Conservation (phyloP, 2,113 vertebrate species). For the Myiozetetes cayanensis region DNA sequence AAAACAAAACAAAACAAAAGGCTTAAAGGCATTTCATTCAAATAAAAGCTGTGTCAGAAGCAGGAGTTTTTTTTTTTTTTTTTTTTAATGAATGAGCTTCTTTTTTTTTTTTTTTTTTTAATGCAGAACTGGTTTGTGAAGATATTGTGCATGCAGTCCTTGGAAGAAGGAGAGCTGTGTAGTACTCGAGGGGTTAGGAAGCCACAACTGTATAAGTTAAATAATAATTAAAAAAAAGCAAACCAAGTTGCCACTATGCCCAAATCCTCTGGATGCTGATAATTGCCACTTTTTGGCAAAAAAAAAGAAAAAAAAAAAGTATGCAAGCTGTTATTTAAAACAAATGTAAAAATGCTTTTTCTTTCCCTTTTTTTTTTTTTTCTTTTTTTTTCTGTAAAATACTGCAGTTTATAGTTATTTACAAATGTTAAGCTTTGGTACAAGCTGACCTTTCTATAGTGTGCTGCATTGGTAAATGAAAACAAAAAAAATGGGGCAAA, state of each 20-base stretch:
- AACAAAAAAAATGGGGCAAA: slow-evolving; percentile 75
- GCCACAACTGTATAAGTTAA: slow-evolving; percentile 56
- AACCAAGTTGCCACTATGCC: slow-evolving; percentile 73
- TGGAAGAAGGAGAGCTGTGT: slow-evolving; percentile 69
- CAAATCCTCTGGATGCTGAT: slow-evolving; percentile 77
- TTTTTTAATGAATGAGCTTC: slow-evolving; percentile 34
- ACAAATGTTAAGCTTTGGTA: slow-evolving; percentile 95
- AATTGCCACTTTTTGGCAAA: slow-evolving; percentile 72
- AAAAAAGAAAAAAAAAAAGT: slow-evolving; percentile 53
- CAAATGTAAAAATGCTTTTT: slow-evolving; percentile 76
- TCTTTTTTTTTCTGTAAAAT: slow-evolving; percentile 81
- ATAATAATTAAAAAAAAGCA: slow-evolving; percentile 32
- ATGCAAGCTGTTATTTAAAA: slow-evolving; percentile 83
- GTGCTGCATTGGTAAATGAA: slow-evolving; percentile 84
- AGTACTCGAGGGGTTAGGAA: slow-evolving; percentile 69
- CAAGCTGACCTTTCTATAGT: slow-evolving; percentile 84
- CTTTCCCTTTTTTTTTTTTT: slow-evolving; percentile 43
- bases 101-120: slow-evolving; percentile 57
- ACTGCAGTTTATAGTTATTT: slow-evolving; percentile 93
- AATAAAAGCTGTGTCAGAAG: slow-evolving; percentile 75
- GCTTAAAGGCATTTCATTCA: slow-evolving; percentile 75
- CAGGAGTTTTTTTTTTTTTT: slow-evolving; percentile 59
- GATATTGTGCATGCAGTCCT: slow-evolving; percentile 73
- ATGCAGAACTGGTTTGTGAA: slow-evolving; percentile 71
- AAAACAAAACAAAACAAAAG: slow-evolving; percentile 45